Evolutionary conservation across 1,140 invertebrate species (phyloP).

Genomic region (Varroa destructor): DNA sequence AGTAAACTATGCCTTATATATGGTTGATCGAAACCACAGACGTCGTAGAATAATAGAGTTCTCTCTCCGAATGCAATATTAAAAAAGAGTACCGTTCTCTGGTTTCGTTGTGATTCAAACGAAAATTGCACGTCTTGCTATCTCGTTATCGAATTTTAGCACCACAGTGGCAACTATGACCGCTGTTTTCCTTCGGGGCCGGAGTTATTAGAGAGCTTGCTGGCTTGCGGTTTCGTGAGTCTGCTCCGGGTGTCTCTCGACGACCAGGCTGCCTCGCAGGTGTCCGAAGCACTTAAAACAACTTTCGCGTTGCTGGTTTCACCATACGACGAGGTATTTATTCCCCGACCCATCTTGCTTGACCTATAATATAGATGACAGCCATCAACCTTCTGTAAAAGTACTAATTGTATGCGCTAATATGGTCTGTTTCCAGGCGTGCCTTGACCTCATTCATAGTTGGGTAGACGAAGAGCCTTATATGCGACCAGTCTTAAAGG

Average conservation of each 20-base stretch:
- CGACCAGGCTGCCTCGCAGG: constrained; percentile 8
- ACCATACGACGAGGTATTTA: constrained; percentile 7
- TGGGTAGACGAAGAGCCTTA: constrained; percentile 20
- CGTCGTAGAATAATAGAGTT: too few species aligned
- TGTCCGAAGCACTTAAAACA: constrained; percentile 10
- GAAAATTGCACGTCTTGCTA: too few species aligned
- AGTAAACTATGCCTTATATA: too few species aligned
- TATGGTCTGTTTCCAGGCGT: not conserved
- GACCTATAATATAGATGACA: too few species aligned
- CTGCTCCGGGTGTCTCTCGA: constrained; percentile 5
- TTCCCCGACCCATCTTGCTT: too few species aligned
- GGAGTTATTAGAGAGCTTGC: not conserved
- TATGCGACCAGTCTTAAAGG: not conserved
- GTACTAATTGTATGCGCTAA: too few species aligned
- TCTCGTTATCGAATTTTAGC: constrained; percentile 37
- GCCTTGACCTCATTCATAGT: constrained; percentile 4
- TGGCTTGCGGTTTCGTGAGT: not conserved
- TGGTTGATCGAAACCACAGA: too few species aligned
- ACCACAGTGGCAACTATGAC: constrained; percentile 16
- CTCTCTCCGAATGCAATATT: too few species aligned
- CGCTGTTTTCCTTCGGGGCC: constrained; percentile 1
- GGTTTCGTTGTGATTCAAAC: too few species aligned
- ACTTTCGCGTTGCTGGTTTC: not conserved
- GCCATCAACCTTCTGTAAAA: too few species aligned
- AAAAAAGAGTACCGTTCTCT: too few species aligned